Evolutionary conservation across 37 sponge, comb jelly and placozoan genomes (phyloP), one percentile per base, ranked within the genome.

Genomic region (Agelas oroides): DNA sequence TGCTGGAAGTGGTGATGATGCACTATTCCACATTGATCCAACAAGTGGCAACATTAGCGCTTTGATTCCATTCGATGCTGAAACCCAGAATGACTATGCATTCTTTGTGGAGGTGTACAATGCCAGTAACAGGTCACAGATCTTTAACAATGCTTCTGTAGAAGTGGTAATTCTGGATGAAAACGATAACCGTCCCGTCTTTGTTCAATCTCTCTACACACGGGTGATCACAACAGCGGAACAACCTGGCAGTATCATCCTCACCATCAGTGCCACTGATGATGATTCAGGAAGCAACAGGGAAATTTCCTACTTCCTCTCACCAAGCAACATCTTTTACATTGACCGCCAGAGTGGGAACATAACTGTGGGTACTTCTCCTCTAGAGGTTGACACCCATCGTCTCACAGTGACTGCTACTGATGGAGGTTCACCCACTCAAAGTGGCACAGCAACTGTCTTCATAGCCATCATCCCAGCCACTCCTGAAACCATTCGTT

Each of bases 1-100:
- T 24, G 23, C 46, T 1, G 30, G 34, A 12, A 25, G 40, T 12
- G 23, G 23, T 46, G 28, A 20, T 5, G 25, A 24, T 70, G 20
- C 54, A 37, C 60, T 65, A 0, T 91, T 91, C 61, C 74, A 70
- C 52, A 81, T 91, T 70, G 86, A 91, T 41, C 18, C 38, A 19
- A 28, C 0, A 1, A 35, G 53, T 63, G 91, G 91, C 14, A 24
- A 69, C 28, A 55, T 91, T n/a, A 67, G 39, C 14, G 56, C 77
- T 23, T 41, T 60, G 52, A 0, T 56, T 23, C 5, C 15, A 1
- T 41, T 64, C 35, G 78, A 91, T 81, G 60, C 69, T 2, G 91
- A 91, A 52, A 60, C 18, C 16, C 81, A 79, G 33, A 55, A 52
- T 1, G 20, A 55, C 11, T 91, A 64, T 32, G 36, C 65, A 30